phyloP scores from a whole-genome alignment of 92 coral and sea anemone species.

The Heliopora coerulea region DNA sequence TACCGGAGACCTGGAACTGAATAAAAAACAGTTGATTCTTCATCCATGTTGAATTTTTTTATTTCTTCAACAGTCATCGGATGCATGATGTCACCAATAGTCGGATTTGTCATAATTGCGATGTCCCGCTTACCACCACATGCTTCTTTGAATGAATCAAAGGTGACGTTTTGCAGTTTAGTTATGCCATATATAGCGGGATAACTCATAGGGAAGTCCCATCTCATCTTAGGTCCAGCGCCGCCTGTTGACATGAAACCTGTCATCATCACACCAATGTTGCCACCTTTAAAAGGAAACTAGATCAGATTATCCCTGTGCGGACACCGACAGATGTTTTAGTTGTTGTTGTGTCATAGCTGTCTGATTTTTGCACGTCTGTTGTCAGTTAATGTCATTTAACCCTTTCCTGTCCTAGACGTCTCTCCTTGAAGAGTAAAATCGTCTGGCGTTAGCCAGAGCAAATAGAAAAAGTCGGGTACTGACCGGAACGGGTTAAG shows the following conservation, averaged over 20 bases:
- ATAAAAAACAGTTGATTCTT: constrained; percentile 51
- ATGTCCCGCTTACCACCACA: constrained; percentile 63
- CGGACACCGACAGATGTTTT: too few relatives aligned
- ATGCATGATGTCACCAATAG: constrained; percentile 69
- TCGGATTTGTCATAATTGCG: constrained; percentile 70
- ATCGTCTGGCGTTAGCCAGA: too few relatives aligned
- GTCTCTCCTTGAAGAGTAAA: too few relatives aligned
- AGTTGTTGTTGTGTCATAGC: too few relatives aligned
- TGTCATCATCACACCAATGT: constrained; percentile 67
- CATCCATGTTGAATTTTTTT: constrained; percentile 43
- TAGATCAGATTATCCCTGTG: too few relatives aligned
- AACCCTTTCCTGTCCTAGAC: too few relatives aligned
- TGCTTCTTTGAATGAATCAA: constrained; percentile 61
- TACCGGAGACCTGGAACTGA: constrained; percentile 54
- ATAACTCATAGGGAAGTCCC: constrained; percentile 56
- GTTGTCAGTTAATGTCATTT: too few relatives aligned
- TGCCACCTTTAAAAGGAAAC: constrained; percentile 53
- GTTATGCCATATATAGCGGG: constrained; percentile 79
- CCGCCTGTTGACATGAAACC: constrained; percentile 59
- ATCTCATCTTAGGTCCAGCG: constrained; percentile 70
- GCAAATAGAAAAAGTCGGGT: too few relatives aligned
- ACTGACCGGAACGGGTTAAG: too few relatives aligned
- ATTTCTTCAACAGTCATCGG: constrained; percentile 52
- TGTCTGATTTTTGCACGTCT: too few relatives aligned
- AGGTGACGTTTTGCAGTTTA: constrained; percentile 55